Evolutionary conservation across 2,888 invertebrate genomes (phyloP).

Genomic region (Xylophagus ater): DNA sequence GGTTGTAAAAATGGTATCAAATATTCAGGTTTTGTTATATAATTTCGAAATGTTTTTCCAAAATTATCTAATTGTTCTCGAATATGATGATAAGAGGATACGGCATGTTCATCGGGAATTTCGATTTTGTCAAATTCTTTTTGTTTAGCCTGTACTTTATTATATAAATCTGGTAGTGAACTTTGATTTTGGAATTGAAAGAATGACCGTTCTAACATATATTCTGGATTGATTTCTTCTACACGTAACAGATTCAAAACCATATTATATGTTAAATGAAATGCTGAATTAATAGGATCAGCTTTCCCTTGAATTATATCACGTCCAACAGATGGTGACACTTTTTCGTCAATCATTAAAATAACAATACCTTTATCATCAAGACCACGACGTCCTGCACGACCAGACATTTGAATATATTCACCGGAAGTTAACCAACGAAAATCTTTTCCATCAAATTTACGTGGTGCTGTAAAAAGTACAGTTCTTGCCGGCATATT

Average conservation of each 20-base stretch:
- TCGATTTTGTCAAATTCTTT: slow-evolving; percentile 50
- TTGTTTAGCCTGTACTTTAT: slow-evolving; percentile 59
- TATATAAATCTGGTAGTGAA: slow-evolving; percentile 77
- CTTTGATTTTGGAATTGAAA: slow-evolving; percentile 99
- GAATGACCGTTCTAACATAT: slow-evolving; percentile 96
- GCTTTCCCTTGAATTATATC: slow-evolving; percentile 80
- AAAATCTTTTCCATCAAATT: slow-evolving; percentile 94
- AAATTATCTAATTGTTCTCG: slow-evolving; percentile 67
- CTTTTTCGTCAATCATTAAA: slow-evolving; percentile 95
- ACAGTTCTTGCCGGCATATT: slow-evolving; percentile 99
- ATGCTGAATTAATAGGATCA: slow-evolving; percentile 96
- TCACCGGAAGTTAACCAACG: slow-evolving; percentile 91
- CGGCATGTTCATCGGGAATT: slow-evolving; percentile 61
- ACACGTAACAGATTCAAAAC: slow-evolving; percentile 91
- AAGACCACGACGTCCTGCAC: slow-evolving; percentile 92
- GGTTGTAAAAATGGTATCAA: slow-evolving; percentile 89
- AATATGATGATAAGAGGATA: slow-evolving; percentile 77
- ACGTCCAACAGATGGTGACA: slow-evolving; percentile 65
- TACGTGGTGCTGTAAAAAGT: slow-evolving; percentile 86
- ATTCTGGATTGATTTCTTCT: slow-evolving; percentile 98
- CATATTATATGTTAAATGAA: slow-evolving; percentile 99
- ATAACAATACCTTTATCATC: slow-evolving; percentile 97
- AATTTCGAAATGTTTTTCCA: slow-evolving; percentile 62
- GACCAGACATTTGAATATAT: slow-evolving; percentile 99
- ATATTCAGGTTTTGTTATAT: slow-evolving; percentile 76